These are phyloP conservation scores for Aratinga solstitialis DNA, from an alignment of 2,797 vertebrate genomes.

Conservation along the genomic window DNA sequence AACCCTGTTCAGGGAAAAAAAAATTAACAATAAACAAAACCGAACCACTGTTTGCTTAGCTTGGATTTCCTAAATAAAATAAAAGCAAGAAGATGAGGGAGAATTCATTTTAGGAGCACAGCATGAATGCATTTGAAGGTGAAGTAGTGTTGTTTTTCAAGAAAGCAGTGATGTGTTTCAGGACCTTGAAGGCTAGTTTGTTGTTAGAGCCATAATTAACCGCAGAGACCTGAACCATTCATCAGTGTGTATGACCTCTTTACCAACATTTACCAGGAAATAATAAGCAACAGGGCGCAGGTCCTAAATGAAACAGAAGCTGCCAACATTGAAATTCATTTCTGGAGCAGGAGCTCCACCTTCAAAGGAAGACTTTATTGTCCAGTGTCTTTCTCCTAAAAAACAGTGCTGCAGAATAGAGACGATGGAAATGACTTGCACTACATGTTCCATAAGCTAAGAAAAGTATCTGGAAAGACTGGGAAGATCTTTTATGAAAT, in stretches of 20 bases:
- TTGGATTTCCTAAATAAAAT: constrained; percentile 11
- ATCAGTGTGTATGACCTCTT: neutral
- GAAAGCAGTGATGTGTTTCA: neutral
- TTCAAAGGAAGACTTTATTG: neutral
- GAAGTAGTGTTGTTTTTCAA: neutral
- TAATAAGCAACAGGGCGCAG: neutral
- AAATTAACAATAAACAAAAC: neutral
- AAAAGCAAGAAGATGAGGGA: neutral
- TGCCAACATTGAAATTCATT: neutral
- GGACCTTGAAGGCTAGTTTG: neutral
- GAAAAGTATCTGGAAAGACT: neutral
- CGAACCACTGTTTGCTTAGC: neutral
- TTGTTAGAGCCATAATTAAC: neutral
- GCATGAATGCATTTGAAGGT: neutral
- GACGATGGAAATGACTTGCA: neutral
- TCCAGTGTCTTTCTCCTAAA: neutral
- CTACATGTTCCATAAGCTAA: neutral
- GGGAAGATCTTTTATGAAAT: neutral
- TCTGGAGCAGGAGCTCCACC: neutral
- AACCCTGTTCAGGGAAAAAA: neutral
- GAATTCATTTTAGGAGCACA: neutral
- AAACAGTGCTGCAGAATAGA: neutral
- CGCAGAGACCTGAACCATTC: neutral
- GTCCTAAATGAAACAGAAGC: constrained; percentile 8
- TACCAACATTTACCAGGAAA: neutral